Conservation (phyloP, 2,797 vertebrate species). For the Pangasius sanitwongsei region DNA sequence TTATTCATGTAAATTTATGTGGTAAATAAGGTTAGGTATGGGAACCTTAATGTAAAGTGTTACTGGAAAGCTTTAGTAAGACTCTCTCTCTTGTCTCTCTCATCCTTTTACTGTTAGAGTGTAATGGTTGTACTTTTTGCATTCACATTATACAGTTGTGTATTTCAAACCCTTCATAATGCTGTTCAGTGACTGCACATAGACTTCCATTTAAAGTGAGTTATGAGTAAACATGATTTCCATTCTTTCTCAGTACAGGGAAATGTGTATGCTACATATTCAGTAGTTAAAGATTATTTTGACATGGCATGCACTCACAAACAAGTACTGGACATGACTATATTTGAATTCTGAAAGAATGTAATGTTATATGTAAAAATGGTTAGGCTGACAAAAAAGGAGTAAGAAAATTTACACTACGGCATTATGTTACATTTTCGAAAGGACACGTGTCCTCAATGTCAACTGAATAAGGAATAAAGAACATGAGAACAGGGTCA, state of each 20-base stretch:
- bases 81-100: background rate
- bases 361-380: background rate
- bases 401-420: too few relatives aligned
- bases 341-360: background rate
- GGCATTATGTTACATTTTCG: background rate
- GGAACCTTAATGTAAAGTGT: background rate
- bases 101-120: background rate
- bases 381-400: background rate
- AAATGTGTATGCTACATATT: background rate
- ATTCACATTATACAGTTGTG: background rate
- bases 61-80: background rate
- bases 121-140: background rate
- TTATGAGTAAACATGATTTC: background rate
- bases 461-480: constrained; percentile 6
- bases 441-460: background rate
- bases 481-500: constrained; percentile 37
- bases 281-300: background rate
- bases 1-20: background rate
- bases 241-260: background rate
- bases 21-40: background rate
- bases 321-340: background rate
- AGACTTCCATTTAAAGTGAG: background rate
- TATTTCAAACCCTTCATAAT: background rate
- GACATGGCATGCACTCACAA: background rate
- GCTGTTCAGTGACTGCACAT: background rate